Percentiles rank a stretch among this genome's conserved stretches.
phyloP scores from a whole-genome alignment of 2,888 invertebrate genomes.

The Melanophora roralis region DNA sequence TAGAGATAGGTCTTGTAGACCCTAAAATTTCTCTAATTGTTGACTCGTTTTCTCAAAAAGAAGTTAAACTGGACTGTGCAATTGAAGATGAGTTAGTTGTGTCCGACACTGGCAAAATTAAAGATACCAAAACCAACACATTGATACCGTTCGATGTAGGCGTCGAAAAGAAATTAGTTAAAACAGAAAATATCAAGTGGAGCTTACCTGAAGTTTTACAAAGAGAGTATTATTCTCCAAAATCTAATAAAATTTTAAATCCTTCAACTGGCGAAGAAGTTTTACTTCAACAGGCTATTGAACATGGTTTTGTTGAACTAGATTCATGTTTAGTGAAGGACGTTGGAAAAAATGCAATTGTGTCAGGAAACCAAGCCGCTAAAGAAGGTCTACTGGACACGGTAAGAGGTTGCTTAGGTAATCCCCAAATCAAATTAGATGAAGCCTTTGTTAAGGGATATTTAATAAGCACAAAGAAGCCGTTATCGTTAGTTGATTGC shows the following conservation, averaged over 20 bases:
- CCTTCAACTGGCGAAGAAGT: slow-evolving; percentile 86
- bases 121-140: slow-evolving; percentile 84
- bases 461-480: slow-evolving; percentile 86
- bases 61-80: slow-evolving; percentile 86
- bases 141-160: slow-evolving; percentile 85
- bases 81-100: slow-evolving; percentile 83
- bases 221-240: slow-evolving; percentile 86
- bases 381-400: slow-evolving; percentile 84
- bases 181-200: slow-evolving; percentile 84
- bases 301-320: slow-evolving; percentile 84
- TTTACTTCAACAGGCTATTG: slow-evolving; percentile 86
- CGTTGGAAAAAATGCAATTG: slow-evolving; percentile 82
- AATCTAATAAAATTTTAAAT: slow-evolving; percentile 85
- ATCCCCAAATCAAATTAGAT: slow-evolving; percentile 85
- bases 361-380: slow-evolving; percentile 84
- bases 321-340: slow-evolving; percentile 85
- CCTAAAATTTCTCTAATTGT: slow-evolving; percentile 88
- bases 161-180: slow-evolving; percentile 83
- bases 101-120: slow-evolving; percentile 84
- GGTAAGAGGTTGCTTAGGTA: slow-evolving; percentile 83
- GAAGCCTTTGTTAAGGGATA: slow-evolving; percentile 89
- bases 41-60: slow-evolving; percentile 85
- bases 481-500: slow-evolving; percentile 90
- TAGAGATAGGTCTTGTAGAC: slow-evolving; percentile 88
- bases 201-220: slow-evolving; percentile 86